Evolutionary conservation across 2,888 invertebrate genomes (phyloP), one percentile per base, ranked within the genome.

Genomic region (Orthonevra nobilis): DNA sequence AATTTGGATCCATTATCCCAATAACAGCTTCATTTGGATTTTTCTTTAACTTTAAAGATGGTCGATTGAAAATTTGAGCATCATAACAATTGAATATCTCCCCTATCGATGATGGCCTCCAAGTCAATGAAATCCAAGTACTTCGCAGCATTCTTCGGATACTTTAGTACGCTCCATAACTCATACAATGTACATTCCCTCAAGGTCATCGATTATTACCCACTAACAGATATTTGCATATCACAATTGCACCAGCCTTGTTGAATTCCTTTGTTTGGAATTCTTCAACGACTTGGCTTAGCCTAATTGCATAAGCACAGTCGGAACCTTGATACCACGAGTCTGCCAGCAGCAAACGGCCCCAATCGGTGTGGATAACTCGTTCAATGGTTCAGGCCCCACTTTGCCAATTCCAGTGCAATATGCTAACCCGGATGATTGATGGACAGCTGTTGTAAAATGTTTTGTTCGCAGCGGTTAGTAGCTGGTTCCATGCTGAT

Each of bases 371-470:
- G 61, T 63, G 36, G 30, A 68, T 46, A 68, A 69, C 54, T 75
- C 52, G 69, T 63, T 42, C 38, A 20, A 23, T 32, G 50, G n/a
- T 20, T 30, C 26, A 4, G 12, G 14, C 12, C 19, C 61, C 61
- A 38, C 36, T 38, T 48, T 23, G 17, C 56, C 75, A 63, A 70
- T 77, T 64, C 50, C 50, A 63, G 44, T 58, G 44, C 63, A 60
- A 56, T 63, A 63, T 63, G 63, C 58, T 19, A 52, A 54, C 48
- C 34, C 52, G 61, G 34, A 64, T 77, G 70, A 77, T 77, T 77
- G 77, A 77, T 77, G 64, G 64, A 58, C 77, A 64, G 70, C 75
- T 75, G 69, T 23, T 17, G 36, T 40, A 30, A 56, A 70, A 40
- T 56, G 50, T 75, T 69, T 69, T 69, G 69, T 75, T 60, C 52